A percentile compares a stretch with the other conserved stretches of the same genome.
These are phyloP conservation scores for Polyommatus iphigenia DNA, from an alignment of 2,888 invertebrate species.

Conservation along the genomic window DNA sequence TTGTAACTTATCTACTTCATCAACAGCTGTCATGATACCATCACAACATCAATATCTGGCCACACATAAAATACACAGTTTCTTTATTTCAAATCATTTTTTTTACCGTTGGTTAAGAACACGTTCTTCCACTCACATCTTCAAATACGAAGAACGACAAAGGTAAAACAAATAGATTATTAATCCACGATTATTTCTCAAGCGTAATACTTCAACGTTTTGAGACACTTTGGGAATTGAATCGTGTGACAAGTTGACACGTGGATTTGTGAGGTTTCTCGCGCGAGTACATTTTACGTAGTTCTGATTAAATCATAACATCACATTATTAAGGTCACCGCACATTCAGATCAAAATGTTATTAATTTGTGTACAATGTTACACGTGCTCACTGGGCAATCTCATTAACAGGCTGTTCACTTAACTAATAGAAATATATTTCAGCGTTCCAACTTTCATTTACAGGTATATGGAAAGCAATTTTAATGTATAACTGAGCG, in stretches of 20 bases:
- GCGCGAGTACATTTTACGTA: neutral
- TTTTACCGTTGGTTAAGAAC: no score
- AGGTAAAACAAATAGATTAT: no score
- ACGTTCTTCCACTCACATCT: no score
- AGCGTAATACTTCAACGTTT: neutral
- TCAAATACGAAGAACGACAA: no score
- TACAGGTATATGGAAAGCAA: neutral
- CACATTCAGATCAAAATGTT: neutral
- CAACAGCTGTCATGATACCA: no score
- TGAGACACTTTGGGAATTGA: neutral
- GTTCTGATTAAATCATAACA: neutral
- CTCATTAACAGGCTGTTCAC: neutral
- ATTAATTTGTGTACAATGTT: neutral
- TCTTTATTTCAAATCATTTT: no score
- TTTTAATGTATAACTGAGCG: no score
- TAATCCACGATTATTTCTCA: no score
- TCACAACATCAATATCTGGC: no score
- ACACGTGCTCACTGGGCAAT: neutral
- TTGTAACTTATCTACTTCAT: no score
- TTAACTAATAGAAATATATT: neutral
- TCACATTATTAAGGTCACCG: neutral
- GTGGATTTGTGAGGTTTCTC: no score
- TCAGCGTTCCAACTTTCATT: neutral
- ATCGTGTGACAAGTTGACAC: neutral
- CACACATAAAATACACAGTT: no score